A percentile compares a stretch with the other conserved stretches of the same genome.
Evolutionary conservation across 2,797 vertebrate genomes (phyloP).

Genomic region (Diplodus puntazzo): DNA sequence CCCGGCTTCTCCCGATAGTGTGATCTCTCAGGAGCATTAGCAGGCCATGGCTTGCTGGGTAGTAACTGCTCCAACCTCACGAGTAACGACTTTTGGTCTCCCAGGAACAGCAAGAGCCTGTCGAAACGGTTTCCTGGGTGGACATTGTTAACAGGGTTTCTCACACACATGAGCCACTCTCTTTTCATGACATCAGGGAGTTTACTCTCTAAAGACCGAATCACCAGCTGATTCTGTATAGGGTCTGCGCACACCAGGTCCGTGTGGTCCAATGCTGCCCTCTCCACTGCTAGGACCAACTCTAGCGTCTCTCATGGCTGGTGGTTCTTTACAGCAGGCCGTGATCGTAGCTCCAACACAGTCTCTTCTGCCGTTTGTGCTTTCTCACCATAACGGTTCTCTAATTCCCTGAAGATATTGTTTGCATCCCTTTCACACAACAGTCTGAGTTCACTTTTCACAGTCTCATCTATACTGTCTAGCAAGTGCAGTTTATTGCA

Average conservation of each 20-base stretch:
- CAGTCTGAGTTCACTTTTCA: constrained; percentile 2
- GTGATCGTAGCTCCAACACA: neutral
- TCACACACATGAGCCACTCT: neutral
- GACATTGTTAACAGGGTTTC: neutral
- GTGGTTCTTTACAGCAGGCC: neutral
- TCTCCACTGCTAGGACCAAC: neutral
- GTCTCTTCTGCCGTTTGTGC: neutral
- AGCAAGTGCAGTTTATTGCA: neutral
- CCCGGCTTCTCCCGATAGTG: too few species aligned
- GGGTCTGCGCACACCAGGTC: neutral
- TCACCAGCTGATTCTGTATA: neutral
- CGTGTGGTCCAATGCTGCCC: neutral
- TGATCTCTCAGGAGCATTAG: too few species aligned
- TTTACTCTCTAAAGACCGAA: neutral
- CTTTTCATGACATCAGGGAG: neutral
- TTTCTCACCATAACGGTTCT: neutral
- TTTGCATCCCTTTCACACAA: neutral
- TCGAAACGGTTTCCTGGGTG: neutral
- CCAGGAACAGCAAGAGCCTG: neutral
- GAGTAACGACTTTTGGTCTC: neutral
- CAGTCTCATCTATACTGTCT: neutral
- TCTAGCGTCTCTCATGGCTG: neutral
- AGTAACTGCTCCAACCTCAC: neutral
- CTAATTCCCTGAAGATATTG: neutral
- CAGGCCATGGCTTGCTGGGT: too few species aligned